A percentile compares a stretch with the other conserved stretches of the same genome.
These are phyloP conservation scores for Lathronympha strigana DNA, from an alignment of 2,888 invertebrate species.

Conservation along the genomic window DNA sequence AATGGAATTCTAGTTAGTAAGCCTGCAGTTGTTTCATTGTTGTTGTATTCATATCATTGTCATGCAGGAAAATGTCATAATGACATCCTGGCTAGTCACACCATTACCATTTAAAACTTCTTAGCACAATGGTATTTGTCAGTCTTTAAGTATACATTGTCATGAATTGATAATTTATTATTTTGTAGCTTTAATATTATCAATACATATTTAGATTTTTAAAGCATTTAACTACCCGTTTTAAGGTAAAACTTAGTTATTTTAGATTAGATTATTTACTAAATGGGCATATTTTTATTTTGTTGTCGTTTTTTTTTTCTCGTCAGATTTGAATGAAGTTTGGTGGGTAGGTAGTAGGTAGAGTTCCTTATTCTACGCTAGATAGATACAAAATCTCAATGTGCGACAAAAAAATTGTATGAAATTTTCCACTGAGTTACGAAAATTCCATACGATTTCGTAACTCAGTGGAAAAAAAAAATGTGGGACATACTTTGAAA, in stretches of 20 bases:
- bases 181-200: not conserved
- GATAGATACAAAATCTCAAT: no score
- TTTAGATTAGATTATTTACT: no score
- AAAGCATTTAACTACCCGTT: not conserved
- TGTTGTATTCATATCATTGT: conserved; percentile 16
- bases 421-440: no score
- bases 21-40: conserved; percentile 22
- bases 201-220: not conserved
- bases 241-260: not conserved
- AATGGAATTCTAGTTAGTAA: conserved; percentile 19
- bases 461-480: no score
- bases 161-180: not conserved
- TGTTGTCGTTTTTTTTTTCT: no score
- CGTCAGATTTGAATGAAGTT: no score
- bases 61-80: conserved; percentile 20
- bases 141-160: not conserved
- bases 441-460: no score
- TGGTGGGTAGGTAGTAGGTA: no score
- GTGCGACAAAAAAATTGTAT: no score
- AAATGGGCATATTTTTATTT: no score
- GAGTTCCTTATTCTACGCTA: no score
- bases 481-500: no score
- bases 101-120: conserved; percentile 8
- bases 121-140: conserved; percentile 2
- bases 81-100: conserved; percentile 12